phyloP scores from a whole-genome alignment of 2,113 vertebrate genomes.

The Prolemur simus region DNA sequence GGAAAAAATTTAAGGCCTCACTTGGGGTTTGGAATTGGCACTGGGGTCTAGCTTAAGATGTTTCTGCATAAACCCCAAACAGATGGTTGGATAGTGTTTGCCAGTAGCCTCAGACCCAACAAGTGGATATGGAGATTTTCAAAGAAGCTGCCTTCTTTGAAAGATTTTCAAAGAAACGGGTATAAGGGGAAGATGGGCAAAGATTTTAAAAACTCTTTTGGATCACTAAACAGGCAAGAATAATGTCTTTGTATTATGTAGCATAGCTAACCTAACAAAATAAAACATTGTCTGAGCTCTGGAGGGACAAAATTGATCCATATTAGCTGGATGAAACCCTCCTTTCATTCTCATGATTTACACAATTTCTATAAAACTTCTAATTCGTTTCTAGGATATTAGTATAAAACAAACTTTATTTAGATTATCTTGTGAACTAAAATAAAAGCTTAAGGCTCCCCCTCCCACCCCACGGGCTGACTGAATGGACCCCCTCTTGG shows the following conservation, averaged over 20 bases:
- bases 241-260: neutral
- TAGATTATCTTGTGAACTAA: neutral
- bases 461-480: too few relatives aligned
- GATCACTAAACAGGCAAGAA: neutral
- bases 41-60: neutral
- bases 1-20: neutral
- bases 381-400: neutral
- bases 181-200: neutral
- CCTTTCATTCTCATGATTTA: conserved; percentile 5
- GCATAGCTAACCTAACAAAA: neutral
- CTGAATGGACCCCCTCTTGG: too few relatives aligned
- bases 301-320: neutral
- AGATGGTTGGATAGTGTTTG: neutral
- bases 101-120: neutral
- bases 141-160: neutral
- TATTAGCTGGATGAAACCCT: neutral
- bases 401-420: neutral
- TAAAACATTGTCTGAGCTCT: neutral
- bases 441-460: too few relatives aligned
- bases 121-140: neutral
- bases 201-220: conserved; percentile 18
- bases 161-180: neutral
- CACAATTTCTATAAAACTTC: neutral
- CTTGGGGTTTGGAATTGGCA: conserved; percentile 12
- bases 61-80: conserved; percentile 19